phyloP scores from a whole-genome alignment of 2,888 invertebrate genomes.

The Malthinus seriepunctatus region DNA sequence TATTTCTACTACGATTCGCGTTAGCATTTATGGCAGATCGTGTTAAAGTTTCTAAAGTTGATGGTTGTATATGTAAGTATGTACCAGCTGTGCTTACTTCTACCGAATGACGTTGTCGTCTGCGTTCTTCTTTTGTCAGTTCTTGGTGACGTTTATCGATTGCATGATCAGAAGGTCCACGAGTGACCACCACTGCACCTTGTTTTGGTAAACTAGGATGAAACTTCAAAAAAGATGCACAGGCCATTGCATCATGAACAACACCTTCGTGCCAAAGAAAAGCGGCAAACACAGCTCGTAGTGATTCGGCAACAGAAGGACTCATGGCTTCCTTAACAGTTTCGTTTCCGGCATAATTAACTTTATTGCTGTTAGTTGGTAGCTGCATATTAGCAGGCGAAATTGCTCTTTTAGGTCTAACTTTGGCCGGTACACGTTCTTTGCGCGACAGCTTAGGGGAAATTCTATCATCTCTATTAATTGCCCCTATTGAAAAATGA shows the following conservation, averaged over 20 bases:
- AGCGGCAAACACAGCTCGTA: conserved; percentile 94
- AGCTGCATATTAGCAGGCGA: conserved; percentile 52
- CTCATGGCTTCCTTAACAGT: conserved; percentile 83
- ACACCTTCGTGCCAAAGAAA: conserved; percentile 97
- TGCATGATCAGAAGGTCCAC: conserved; percentile 51
- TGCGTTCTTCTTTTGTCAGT: conserved; percentile 63
- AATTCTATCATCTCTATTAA: conserved; percentile 59
- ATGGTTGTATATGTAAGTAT: conserved; percentile 78
- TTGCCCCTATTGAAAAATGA: conserved; percentile 65
- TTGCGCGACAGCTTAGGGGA: conserved; percentile 62
- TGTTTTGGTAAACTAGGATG: conserved; percentile 85
- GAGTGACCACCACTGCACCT: conserved; percentile 74
- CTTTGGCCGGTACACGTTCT: conserved; percentile 57
- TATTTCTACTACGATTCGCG: conserved; percentile 66
- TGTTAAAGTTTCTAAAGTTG: conserved; percentile 75
- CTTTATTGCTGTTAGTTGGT: conserved; percentile 50
- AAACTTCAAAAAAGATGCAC: conserved; percentile 94
- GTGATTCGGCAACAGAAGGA: conserved; percentile 88
- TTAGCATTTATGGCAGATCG: conserved; percentile 80
- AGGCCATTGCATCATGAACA: conserved; percentile 97
- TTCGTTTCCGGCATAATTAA: conserved; percentile 53
- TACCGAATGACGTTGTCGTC: conserved; percentile 83
- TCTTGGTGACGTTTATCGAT: conserved; percentile 56
- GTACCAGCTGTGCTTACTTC: conserved; percentile 73
- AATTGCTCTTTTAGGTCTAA: conserved; percentile 56